Evolutionary conservation across 2,888 invertebrate genomes (phyloP), one percentile per base, ranked within the genome.

Genomic region (Chymomyza caudatula): DNA sequence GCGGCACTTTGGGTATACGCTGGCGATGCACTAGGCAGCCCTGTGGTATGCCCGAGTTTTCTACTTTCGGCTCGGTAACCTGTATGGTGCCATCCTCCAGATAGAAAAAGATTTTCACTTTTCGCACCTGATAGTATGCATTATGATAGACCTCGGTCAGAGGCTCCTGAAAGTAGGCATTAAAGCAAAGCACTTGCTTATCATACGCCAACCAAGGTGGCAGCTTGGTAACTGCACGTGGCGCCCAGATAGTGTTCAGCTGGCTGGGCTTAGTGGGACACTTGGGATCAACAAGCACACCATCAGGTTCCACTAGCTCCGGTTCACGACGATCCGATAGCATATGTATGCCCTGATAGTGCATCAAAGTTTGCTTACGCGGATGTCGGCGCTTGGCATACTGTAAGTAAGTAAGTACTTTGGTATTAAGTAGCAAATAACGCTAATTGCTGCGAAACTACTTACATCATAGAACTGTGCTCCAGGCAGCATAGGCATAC

Each of bases 81-180:
- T 97, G 96, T 76, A 98, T 94, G 1, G 97, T 97, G 15, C 96
- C 97, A 90, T 98, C 97, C 91, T 98, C 97, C 51, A 98, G 92
- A 84, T 94, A 97, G 87, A 95, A 97, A 75, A 94, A 95, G 62
- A 98, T 95, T 76, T 95, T 95, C 3, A 97, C 96, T 81, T 94
- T 93, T 20, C 97, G 93, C 62, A 97, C 91, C 81, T 95, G 92
- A 79, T 93, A 94, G 29, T 94, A 92, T 2, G 94, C 93, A 86
- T 37, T 37, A 37, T 94, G 86, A 55, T 89, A 88, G 43, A 90
- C 93, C 90, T 97, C 97, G 71, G 95, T 94, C 0, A 96, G 92
- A 0, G 95, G 94, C 63, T 91, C 90, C 73, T 90, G 89, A 63
- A 91, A 91, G 69, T 90, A 90, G 17, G 88, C 91, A 67, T 78